Evolutionary conservation across 2,888 invertebrate genomes (phyloP), one percentile per base, ranked within the genome.

Genomic region (Drosophila melanosoma): DNA sequence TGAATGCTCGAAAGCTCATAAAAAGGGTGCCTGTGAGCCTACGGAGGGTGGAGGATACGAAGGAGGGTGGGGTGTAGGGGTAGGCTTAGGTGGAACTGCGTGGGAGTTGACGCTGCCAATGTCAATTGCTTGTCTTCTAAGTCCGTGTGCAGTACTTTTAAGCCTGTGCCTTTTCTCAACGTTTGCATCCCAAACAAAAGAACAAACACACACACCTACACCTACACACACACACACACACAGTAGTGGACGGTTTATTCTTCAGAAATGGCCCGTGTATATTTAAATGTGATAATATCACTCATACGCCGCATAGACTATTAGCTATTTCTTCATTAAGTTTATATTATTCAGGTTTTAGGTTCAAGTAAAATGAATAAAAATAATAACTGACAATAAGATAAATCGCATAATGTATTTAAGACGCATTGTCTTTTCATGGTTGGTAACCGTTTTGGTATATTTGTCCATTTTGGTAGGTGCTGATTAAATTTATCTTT

Each of bases 61-160:
- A 6, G 20, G 6, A n/a, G 32, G 15, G 23, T 45, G 10, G 5
- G 17, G 51, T 11, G 57, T 10, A 26, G 10, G 10, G 6, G 53
- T 10, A 33, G 45, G 65, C 2, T 54, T 20, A 29, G 53, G 40
- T 48, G 40, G 58, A 52, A 35, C 63, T 38, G 73, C 64, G 87
- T 73, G 77, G 81, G 74, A 83, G 83, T 77, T 72, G 70, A 72
- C 81, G 89, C 83, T 80, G 73, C 74, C 88, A 88, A 88, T 88
- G 87, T 88, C 89, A 83, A 81, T 86, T 89, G 81, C 78, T 81
- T 83, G 74, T 69, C 63, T 70, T 86, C 72, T 69, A 70, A 78
- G 83, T 59, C 81, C 69, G 73, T 72, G 71, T 80, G 75, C 81
- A 74, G 75, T 79, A 65, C 82, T 76, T 77, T 81, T 74, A 86